These are phyloP conservation scores for Thunnus albacares DNA, from an alignment of 2,797 vertebrate species.

Conservation along the genomic window DNA sequence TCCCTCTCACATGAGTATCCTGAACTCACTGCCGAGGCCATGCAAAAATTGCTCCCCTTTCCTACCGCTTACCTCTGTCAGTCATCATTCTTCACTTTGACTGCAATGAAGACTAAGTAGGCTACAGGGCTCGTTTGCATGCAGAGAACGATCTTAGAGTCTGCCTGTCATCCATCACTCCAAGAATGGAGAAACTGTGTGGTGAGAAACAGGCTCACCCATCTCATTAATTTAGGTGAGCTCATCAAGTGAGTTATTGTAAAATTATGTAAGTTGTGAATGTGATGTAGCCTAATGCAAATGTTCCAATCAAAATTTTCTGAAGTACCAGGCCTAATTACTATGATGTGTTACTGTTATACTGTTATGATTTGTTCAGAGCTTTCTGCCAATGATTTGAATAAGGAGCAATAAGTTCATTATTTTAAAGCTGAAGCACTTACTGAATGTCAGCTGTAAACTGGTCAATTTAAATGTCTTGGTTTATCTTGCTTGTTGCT, in stretches of 20 bases:
- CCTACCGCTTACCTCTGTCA: constrained; percentile 3
- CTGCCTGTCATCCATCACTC: neutral
- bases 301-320: neutral
- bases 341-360: neutral
- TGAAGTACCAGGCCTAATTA: neutral
- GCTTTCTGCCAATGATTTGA: neutral
- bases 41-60: neutral
- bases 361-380: neutral
- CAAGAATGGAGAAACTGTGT: neutral
- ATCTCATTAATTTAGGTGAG: neutral
- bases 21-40: neutral
- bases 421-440: constrained; percentile 5
- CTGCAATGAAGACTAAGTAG: neutral
- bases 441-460: neutral
- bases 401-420: constrained; percentile 1
- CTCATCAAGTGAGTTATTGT: neutral
- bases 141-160: constrained; percentile 1
- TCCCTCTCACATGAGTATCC: neutral
- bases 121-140: neutral
- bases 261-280: neutral
- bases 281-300: neutral
- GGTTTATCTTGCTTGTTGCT: too few relatives aligned
- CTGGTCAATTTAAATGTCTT: too few relatives aligned
- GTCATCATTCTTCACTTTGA: constrained; percentile 18
- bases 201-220: neutral